A percentile compares a stretch with the other conserved stretches of the same genome.
Conservation (phyloP, 2,888 invertebrate genomes). For the Cacoxenus indagator region DNA sequence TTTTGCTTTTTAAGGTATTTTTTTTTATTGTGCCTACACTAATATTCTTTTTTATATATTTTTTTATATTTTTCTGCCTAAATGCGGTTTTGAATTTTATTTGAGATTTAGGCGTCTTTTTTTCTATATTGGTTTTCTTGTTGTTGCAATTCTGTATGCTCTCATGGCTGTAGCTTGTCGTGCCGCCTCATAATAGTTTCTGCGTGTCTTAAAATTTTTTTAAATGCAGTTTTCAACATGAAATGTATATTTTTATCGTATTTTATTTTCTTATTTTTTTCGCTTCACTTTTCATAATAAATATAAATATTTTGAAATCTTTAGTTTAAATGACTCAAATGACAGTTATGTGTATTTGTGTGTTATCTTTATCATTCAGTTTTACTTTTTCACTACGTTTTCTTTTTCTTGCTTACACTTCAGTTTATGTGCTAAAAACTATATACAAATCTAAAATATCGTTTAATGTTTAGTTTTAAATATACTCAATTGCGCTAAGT, state of each 20-base stretch:
- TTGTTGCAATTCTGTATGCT: constrained; percentile 27
- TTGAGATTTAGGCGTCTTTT: not conserved
- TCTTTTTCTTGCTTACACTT: constrained; percentile 26
- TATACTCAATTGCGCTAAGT: constrained; percentile 71
- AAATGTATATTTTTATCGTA: constrained; percentile 36
- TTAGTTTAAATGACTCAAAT: constrained; percentile 55
- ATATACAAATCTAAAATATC: constrained; percentile 66
- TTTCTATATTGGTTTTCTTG: not conserved
- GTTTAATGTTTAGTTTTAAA: constrained; percentile 47
- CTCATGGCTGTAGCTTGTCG: not conserved
- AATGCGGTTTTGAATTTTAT: not conserved
- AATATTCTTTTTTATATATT: constrained; percentile 21
- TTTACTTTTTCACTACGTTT: constrained; percentile 26
- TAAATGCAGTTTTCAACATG: constrained; percentile 34
- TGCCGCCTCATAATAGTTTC: not conserved
- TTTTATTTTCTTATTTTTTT: constrained; percentile 27
- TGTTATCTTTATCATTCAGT: not conserved
- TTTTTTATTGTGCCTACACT: not conserved
- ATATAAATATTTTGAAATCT: constrained; percentile 23
- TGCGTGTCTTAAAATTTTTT: constrained; percentile 25
- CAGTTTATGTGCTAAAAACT: constrained; percentile 65
- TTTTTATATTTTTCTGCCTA: constrained; percentile 1
- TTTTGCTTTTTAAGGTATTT: not conserved
- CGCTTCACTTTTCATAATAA: constrained; percentile 10
- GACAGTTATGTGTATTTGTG: constrained; percentile 51